These are phyloP conservation scores for Climacteris rufus DNA, from an alignment of 2,113 vertebrate genomes.

Conservation along the genomic window DNA sequence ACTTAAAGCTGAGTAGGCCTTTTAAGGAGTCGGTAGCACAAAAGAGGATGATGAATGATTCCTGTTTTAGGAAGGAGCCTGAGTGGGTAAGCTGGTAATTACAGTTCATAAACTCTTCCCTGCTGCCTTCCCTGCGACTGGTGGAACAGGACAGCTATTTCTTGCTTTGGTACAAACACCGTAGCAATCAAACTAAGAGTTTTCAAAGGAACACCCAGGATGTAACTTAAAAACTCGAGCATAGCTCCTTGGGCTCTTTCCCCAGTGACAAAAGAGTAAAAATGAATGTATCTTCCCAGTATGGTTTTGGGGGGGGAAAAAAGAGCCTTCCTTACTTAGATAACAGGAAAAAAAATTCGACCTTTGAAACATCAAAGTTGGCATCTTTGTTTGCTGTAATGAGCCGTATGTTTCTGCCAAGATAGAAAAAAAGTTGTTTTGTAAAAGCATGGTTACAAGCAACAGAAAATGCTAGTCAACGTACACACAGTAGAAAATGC, in stretches of 20 bases:
- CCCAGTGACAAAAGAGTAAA: neutral
- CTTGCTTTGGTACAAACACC: neutral
- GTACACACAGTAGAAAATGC: neutral
- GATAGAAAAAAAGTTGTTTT: neutral
- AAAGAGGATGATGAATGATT: constrained; percentile 27
- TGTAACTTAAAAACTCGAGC: neutral
- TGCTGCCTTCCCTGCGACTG: neutral
- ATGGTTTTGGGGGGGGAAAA: rapidly evolving
- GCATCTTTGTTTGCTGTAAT: neutral
- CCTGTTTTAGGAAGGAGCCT: neutral
- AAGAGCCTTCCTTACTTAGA: neutral
- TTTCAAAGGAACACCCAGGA: neutral
- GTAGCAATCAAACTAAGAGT: neutral
- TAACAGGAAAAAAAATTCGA: neutral
- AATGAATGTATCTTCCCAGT: neutral
- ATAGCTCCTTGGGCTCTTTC: neutral
- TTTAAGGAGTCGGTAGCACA: constrained; percentile 55
- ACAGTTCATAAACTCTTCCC: constrained; percentile 4
- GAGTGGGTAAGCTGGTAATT: constrained; percentile 26
- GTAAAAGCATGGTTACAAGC: neutral
- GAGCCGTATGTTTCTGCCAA: neutral
- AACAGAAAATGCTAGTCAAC: neutral
- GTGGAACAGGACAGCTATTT: neutral
- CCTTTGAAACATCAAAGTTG: neutral
- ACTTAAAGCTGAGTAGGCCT: constrained; percentile 6